Base-by-base conservation (phyloP, 2,888 invertebrate genomes). In the Empis livida region DNA sequence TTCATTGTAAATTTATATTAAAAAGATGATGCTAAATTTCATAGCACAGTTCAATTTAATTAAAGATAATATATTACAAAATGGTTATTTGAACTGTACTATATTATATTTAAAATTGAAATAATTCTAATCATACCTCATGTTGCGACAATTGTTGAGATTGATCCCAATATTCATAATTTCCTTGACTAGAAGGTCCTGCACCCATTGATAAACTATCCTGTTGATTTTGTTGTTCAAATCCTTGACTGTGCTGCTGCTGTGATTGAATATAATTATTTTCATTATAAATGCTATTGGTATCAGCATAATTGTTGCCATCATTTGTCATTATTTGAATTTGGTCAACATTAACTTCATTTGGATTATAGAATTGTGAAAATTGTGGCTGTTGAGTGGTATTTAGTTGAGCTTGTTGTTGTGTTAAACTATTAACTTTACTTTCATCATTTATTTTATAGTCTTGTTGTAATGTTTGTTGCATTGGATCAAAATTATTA, bases 151-250 rank as follows among this genome's bases (percentile, higher is more conserved):
- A 27, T 35, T 35, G 35, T n/a, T 51, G 52, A 44, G 52, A 54
- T 49, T 54, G 55, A 42, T 53, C 47, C 56, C 54, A 53, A 40
- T 53, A 51, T 30, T 51, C 53, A 42, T 49, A 46, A 35, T 35
- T 35, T n/a, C 35, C 35, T 13, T 35, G 35, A 35, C 8, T 10
- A 35, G 46, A 40, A 15, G n/a, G 47, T 42, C 20, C 37, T 49
- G 10, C 8, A 27, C 23, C 9, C 5, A 8, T 27, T 27, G 23
- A 27, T 9, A 23, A 11, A 42, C 47, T 53, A 42, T 50, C 49
- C 51, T 58, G 47, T 47, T 48, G 54, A 46, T 51, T 52, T 43
- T 51, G 54, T 46, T 38, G 32, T 44, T 47, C 37, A 23, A 20
- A 40, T 31, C 49, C 51, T 32, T 45, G 48, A 15, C 49, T 47